Conservation (phyloP, 2,888 invertebrate species). For the Stegana nigrithorax region DNA sequence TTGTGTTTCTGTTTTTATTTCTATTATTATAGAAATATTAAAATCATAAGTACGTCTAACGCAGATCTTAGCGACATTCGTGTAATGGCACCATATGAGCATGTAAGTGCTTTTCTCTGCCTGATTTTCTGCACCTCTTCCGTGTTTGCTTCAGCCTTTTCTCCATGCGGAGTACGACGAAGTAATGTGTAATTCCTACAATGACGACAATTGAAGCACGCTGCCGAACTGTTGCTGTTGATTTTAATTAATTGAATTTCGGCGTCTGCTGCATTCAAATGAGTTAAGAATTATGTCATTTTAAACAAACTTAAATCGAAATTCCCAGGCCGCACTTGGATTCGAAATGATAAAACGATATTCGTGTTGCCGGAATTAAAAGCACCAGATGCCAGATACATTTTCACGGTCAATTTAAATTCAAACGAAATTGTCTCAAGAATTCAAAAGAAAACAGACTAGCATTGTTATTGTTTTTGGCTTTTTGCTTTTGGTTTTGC, state of each 20-base stretch:
- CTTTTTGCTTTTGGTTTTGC: too few relatives aligned
- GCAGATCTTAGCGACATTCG: too few relatives aligned
- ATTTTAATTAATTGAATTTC: background rate
- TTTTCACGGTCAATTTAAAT: conserved; percentile 11
- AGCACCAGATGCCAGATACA: background rate
- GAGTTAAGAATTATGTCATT: conserved; percentile 7
- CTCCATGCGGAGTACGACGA: too few relatives aligned
- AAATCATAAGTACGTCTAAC: too few relatives aligned
- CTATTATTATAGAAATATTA: too few relatives aligned
- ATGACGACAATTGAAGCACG: background rate
- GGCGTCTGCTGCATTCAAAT: background rate
- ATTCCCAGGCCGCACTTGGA: background rate
- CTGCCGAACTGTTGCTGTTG: too few relatives aligned
- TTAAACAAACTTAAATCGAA: background rate
- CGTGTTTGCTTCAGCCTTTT: too few relatives aligned
- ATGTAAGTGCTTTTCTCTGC: too few relatives aligned
- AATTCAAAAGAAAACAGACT: background rate
- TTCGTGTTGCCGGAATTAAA: conserved; percentile 9
- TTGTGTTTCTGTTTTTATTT: too few relatives aligned
- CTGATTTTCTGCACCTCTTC: too few relatives aligned
- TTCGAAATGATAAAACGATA: background rate
- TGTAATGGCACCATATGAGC: too few relatives aligned
- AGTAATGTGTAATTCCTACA: too few relatives aligned
- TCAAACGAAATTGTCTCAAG: background rate
- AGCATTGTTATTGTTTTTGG: background rate